Evolutionary conservation across 2,888 invertebrate genomes (phyloP).

Genomic region (Tromatobia lineatoria): DNA sequence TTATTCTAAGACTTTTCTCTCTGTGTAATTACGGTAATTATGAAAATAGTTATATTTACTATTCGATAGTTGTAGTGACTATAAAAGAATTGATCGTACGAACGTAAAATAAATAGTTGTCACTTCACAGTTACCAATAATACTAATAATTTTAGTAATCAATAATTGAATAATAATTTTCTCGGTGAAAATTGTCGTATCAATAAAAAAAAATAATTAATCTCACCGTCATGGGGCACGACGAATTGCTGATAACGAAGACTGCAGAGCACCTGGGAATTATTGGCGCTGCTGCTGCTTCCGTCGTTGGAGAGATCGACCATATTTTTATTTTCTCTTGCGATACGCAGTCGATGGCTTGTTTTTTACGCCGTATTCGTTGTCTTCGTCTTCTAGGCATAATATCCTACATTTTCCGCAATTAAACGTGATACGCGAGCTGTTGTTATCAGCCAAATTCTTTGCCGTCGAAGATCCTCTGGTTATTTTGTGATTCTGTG

Average conservation of each 20-base stretch:
- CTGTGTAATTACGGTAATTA: too few relatives aligned
- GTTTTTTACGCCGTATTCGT: conserved; percentile 36
- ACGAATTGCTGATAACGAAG: conserved; percentile 76
- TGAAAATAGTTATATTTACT: too few relatives aligned
- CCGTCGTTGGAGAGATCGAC: conserved; percentile 58
- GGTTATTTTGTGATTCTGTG: background rate
- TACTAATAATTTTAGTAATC: too few relatives aligned
- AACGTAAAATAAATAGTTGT: too few relatives aligned
- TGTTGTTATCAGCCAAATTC: background rate
- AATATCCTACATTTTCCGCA: conserved; percentile 48
- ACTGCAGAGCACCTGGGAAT: conserved; percentile 76
- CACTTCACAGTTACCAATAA: too few relatives aligned
- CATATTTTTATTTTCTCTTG: conserved; percentile 45
- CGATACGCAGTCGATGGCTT: background rate
- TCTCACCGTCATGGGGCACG: conserved; percentile 78
- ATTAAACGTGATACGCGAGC: background rate
- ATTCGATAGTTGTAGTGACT: too few relatives aligned
- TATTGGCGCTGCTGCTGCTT: conserved; percentile 67
- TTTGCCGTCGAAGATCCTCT: background rate
- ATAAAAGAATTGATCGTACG: too few relatives aligned
- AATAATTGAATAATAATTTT: too few relatives aligned
- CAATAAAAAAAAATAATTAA: background rate
- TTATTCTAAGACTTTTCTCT: too few relatives aligned
- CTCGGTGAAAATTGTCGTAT: background rate
- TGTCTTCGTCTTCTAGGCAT: conserved; percentile 41